Conservation (phyloP, 2,797 vertebrate genomes). For the Momotus momota region DNA sequence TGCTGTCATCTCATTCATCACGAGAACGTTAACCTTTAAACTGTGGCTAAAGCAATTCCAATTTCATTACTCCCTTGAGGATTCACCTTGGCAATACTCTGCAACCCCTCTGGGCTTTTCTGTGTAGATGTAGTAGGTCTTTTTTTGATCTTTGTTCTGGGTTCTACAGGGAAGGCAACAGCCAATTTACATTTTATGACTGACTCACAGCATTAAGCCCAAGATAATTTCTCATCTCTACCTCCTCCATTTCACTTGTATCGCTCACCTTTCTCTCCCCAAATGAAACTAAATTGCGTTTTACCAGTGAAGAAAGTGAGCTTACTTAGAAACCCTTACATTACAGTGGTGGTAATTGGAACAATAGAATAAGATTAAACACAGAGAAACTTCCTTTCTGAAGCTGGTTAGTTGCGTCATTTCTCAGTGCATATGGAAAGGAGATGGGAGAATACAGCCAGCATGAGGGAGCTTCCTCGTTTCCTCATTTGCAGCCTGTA, state of each 20-base stretch:
- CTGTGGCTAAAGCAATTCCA: conserved; percentile 37
- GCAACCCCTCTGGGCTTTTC: not conserved
- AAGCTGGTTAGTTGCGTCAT: not conserved
- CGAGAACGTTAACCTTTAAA: conserved; percentile 45
- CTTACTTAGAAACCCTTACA: not conserved
- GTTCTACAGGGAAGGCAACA: not conserved
- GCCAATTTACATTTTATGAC: not conserved
- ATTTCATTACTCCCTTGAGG: conserved; percentile 17
- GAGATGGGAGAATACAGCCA: not conserved
- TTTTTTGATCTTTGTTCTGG: conserved; percentile 41
- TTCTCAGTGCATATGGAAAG: not conserved
- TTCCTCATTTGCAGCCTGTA: not conserved
- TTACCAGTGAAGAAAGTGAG: not conserved
- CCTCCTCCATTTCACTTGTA: not conserved
- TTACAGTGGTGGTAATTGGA: not conserved
- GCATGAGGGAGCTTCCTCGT: not conserved
- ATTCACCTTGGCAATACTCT: conserved; percentile 1
- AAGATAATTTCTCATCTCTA: not conserved
- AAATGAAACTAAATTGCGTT: not conserved
- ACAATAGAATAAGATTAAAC: not conserved
- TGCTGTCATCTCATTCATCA: conserved; percentile 27
- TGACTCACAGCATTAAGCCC: not conserved
- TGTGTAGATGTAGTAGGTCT: not conserved
- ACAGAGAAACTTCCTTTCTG: not conserved
- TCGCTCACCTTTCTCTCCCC: not conserved